Conservation (phyloP, 2,113 vertebrate genomes). For the Oryzias woworae region DNA sequence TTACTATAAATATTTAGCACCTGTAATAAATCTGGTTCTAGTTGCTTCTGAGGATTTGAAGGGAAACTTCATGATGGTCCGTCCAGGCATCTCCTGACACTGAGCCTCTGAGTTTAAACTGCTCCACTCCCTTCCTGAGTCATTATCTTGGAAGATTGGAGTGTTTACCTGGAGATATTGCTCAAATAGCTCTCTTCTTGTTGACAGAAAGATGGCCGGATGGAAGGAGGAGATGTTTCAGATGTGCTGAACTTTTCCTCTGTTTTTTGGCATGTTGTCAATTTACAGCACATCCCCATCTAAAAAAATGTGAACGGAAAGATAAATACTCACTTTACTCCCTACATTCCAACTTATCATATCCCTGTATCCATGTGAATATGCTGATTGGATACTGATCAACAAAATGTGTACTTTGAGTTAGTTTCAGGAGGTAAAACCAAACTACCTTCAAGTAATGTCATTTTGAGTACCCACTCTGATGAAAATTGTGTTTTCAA, state of each 20-base stretch:
- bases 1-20: slow-evolving; percentile 37
- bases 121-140: slow-evolving; percentile 32
- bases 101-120: slow-evolving; percentile 5
- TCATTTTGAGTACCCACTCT: slow-evolving; percentile 25
- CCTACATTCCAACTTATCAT: slow-evolving; percentile 22
- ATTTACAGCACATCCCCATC: slow-evolving; percentile 22
- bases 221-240: slow-evolving; percentile 23
- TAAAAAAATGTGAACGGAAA: slow-evolving; percentile 25
- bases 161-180: slow-evolving; percentile 45
- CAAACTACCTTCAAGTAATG: slow-evolving; percentile 3
- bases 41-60: too few species aligned
- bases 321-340: slow-evolving; percentile 20
- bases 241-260: slow-evolving; percentile 20
- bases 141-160: slow-evolving; percentile 38
- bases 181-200: slow-evolving; percentile 12
- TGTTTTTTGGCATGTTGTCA: slow-evolving; percentile 42
- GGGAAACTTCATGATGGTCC: not conserved
- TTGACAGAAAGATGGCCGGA: slow-evolving; percentile 21
- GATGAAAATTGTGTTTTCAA: too few species aligned
- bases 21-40: slow-evolving; percentile 11
- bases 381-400: slow-evolving; percentile 45
- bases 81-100: not conserved
- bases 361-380: not conserved
- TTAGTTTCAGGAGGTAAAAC: slow-evolving; percentile 37
- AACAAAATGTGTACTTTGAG: slow-evolving; percentile 24